A percentile compares a stretch with the other conserved stretches of the same genome.
Conservation (phyloP, 2,113 vertebrate species). For the human (Homo sapiens) region GRCh38 chr11:24839501-24840000, state of each 20-base stretch:
- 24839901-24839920: neutral
- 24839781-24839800: neutral
- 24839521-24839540: conserved; percentile 9
- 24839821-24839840: neutral
- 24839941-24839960: neutral
- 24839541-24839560: neutral
- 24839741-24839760: neutral
- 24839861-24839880: neutral
- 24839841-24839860: neutral
- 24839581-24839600: conserved; percentile 35
- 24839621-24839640: neutral
- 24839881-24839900: neutral
- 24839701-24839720: neutral
- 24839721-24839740: neutral
- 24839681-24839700: neutral
- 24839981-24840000: neutral
- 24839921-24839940: neutral
- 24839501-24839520: conserved; percentile 29
- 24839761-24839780: neutral
- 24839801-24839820: neutral
- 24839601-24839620: neutral
- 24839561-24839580: conserved; percentile 15
- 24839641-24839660: neutral
- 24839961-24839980: neutral
- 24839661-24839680: neutral